Evolutionary conservation across 2,797 vertebrate species (phyloP), one percentile per base, ranked within the genome.

Genomic region (Erethizon dorsatum): DNA sequence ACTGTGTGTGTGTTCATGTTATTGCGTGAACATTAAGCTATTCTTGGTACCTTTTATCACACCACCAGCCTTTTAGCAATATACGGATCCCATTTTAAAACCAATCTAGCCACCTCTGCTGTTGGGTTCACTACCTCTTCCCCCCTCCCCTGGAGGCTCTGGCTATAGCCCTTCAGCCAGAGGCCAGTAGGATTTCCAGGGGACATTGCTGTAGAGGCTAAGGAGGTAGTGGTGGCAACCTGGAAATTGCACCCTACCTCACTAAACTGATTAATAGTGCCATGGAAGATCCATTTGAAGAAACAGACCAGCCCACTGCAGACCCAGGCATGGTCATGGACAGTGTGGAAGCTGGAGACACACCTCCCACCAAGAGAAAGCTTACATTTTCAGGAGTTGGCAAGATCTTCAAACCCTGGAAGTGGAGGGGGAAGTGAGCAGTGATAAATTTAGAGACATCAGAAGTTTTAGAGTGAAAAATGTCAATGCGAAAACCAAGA

Each of bases 351-450:
- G 98, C 98, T 0, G 99, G 99, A 78, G 99, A 99, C 95, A 98
- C 97, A 92, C 99, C 99, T 96, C 99, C 99, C 63, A 99, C 99
- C 1, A 99, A 99, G 97, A 99, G 99, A 92, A 99, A 99, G 98
- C 99, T 98, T 98, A 99, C 99, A 98, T 99, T 99, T 97, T 99
- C 99, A 0, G 99, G 99, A 77, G 99, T 99, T 85, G 99, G 99
- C 97, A 99, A 99, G 98, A 99, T 99, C 98, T 99, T 99, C 98
- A 99, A 99, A 97, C 99, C 99, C 7, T 99, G 99, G 99, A 99
- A 99, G 97, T 99, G 99, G 99, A 99, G 99, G 97, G 99, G 99
- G 99, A 99, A 99, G 99, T 99, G 99, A 99, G 99, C 98, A 99
- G 99, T 45, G 99, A 99, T 95, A 99, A 99, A 97, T 99, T 99